phyloP scores from a whole-genome alignment of 1,140 invertebrate genomes.

The Archegozetes longisetosus region DNA sequence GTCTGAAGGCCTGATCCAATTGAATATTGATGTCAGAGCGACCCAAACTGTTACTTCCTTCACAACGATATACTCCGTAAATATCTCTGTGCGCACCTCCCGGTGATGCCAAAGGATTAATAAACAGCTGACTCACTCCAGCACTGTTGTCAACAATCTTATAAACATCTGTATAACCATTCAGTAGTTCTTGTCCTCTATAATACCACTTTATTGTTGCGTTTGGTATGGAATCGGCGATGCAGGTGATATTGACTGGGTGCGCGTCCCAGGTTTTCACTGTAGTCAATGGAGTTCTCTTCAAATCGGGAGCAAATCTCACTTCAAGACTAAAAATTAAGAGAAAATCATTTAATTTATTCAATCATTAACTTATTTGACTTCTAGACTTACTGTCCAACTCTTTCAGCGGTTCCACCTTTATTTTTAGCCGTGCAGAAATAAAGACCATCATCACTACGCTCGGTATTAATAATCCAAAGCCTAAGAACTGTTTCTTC shows the following conservation, averaged over 20 bases:
- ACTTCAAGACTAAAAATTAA: constrained; percentile 8
- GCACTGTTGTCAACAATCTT: constrained; percentile 6
- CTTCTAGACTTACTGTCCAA: constrained; percentile 51
- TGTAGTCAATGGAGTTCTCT: constrained; percentile 8
- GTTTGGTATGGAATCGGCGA: constrained; percentile 77
- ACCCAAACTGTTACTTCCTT: constrained; percentile 59
- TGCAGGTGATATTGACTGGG: constrained; percentile 64
- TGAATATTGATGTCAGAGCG: constrained; percentile 44
- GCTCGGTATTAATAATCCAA: constrained; percentile 21
- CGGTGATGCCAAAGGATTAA: background rate
- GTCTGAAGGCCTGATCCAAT: constrained; percentile 46
- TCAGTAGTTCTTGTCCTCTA: constrained; percentile 27
- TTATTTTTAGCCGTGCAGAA: constrained; percentile 59
- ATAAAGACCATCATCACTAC: constrained; percentile 69
- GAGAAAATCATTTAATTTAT: background rate
- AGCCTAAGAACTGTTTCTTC: constrained; percentile 2
- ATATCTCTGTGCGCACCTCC: constrained; percentile 32
- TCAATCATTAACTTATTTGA: background rate
- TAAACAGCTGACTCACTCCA: constrained; percentile 25
- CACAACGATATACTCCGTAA: constrained; percentile 62
- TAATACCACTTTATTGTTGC: constrained; percentile 71
- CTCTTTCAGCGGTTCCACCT: constrained; percentile 21
- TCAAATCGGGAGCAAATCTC: constrained; percentile 13
- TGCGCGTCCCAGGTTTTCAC: constrained; percentile 59
- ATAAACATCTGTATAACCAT: constrained; percentile 5